These are phyloP conservation scores for Poeciliopsis presidionis DNA, from an alignment of 2,797 vertebrate genomes.

Conservation along the genomic window DNA sequence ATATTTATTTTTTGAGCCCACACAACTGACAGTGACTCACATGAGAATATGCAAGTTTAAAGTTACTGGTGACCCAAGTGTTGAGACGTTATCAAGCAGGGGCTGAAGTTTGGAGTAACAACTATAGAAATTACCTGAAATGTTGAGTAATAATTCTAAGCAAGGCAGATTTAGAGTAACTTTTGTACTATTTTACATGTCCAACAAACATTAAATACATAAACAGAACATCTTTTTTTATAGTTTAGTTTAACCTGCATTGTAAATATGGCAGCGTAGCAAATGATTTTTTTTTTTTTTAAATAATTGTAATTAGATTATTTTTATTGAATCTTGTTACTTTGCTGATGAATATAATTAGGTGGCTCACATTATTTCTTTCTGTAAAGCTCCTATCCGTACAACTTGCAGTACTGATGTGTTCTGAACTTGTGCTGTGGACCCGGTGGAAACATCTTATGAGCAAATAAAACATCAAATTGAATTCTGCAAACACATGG, in stretches of 20 bases:
- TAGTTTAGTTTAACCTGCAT: slow-evolving; percentile 14
- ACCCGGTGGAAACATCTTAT: slow-evolving; percentile 8
- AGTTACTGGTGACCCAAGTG: slow-evolving; percentile 20
- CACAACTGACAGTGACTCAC: slow-evolving; percentile 57
- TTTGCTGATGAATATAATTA: background rate
- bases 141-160: slow-evolving; percentile 21
- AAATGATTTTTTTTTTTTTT: background rate
- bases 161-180: slow-evolving; percentile 17
- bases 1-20: slow-evolving; percentile 69
- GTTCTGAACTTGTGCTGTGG: slow-evolving; percentile 9
- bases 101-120: slow-evolving; percentile 22
- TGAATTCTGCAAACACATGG: slow-evolving; percentile 23
- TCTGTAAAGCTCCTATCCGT: slow-evolving; percentile 1
- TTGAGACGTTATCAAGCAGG: slow-evolving; percentile 2
- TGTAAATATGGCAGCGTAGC: slow-evolving; percentile 16
- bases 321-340: slow-evolving; percentile 1
- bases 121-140: slow-evolving; percentile 2
- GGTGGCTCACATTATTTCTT: background rate
- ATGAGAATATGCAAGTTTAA: slow-evolving; percentile 41
- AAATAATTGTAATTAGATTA: background rate
- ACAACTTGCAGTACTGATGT: slow-evolving; percentile 12
- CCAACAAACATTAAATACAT: slow-evolving; percentile 35
- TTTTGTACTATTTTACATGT: slow-evolving; percentile 59
- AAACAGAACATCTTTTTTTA: slow-evolving; percentile 20
- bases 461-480: slow-evolving; percentile 1